Evolutionary conservation across 2,797 vertebrate species (phyloP).

Genomic region (Lutjanus argentimaculatus): DNA sequence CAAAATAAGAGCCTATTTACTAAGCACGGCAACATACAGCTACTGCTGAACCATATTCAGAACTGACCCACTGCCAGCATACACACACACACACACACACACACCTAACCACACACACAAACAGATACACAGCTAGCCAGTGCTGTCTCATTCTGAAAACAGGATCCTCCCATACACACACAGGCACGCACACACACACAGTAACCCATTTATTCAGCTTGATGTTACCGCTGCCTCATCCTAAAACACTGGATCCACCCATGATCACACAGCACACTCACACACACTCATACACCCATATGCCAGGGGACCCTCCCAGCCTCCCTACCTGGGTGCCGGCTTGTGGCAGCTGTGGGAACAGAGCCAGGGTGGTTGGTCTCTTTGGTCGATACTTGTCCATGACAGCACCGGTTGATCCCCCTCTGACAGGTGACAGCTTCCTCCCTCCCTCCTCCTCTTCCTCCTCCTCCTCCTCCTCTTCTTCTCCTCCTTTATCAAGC

Average conservation of each 20-base stretch:
- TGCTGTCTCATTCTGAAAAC: constrained; percentile 62
- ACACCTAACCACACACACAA: neutral
- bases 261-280: constrained; percentile 16
- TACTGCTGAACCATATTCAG: constrained; percentile 19
- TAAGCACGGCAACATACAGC: constrained; percentile 5
- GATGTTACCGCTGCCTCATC: constrained; percentile 30
- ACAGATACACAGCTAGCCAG: constrained; percentile 33
- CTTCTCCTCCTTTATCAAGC: constrained; percentile 58
- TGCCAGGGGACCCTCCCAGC: constrained; percentile 33
- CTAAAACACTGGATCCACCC: constrained; percentile 39
- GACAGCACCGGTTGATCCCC: constrained; percentile 78
- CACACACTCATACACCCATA: constrained; percentile 7
- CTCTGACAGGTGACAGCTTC: constrained; percentile 67
- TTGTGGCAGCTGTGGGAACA: constrained; percentile 91
- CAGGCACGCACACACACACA: constrained; percentile 34
- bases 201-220: constrained; percentile 36
- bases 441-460: constrained; percentile 56
- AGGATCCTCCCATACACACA: constrained; percentile 54
- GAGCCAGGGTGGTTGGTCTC: constrained; percentile 96
- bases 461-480: constrained; percentile 49
- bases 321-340: constrained; percentile 93
- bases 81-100: constrained; percentile 4
- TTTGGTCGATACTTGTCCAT: constrained; percentile 96
- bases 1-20: neutral
- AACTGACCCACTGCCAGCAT: constrained; percentile 28